Evolutionary conservation across 2,113 vertebrate genomes (phyloP).

Genomic region (Rhabdornis inornatus): DNA sequence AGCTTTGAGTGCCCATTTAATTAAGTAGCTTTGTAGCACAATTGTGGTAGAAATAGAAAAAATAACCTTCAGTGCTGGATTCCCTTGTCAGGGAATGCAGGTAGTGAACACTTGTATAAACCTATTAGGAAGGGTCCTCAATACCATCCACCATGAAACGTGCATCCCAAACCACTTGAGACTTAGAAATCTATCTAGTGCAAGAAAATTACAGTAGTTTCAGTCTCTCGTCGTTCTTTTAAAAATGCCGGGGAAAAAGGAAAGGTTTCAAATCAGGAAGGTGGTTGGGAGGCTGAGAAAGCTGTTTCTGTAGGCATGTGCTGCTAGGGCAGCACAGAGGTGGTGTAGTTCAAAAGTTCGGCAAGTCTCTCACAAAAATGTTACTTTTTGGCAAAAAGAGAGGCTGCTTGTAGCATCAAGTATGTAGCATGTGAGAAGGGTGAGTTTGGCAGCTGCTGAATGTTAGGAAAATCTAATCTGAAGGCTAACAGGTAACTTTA

Average conservation of each 20-base stretch:
- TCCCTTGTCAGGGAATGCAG: neutral
- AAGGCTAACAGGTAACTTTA: neutral
- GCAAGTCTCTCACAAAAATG: neutral
- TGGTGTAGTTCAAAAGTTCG: neutral
- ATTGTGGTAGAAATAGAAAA: neutral
- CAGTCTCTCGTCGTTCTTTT: neutral
- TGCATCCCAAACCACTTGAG: neutral
- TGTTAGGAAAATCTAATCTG: neutral
- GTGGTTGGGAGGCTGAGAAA: neutral
- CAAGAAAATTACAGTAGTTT: neutral
- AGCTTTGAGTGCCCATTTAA: constrained; percentile 39
- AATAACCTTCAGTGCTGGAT: neutral
- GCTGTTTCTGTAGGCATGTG: rapidly evolving
- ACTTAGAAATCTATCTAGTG: neutral
- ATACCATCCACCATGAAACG: neutral
- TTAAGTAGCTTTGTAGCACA: neutral
- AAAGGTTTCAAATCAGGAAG: neutral
- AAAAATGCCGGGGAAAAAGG: neutral
- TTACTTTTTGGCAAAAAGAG: neutral
- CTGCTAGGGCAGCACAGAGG: neutral
- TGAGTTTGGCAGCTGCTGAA: neutral
- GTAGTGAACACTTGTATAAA: neutral
- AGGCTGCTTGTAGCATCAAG: neutral
- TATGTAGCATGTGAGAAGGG: neutral
- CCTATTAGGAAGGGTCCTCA: neutral